These are phyloP conservation scores for Trypoxylon attenuatum DNA, from an alignment of 2,888 invertebrate genomes.

Conservation along the genomic window DNA sequence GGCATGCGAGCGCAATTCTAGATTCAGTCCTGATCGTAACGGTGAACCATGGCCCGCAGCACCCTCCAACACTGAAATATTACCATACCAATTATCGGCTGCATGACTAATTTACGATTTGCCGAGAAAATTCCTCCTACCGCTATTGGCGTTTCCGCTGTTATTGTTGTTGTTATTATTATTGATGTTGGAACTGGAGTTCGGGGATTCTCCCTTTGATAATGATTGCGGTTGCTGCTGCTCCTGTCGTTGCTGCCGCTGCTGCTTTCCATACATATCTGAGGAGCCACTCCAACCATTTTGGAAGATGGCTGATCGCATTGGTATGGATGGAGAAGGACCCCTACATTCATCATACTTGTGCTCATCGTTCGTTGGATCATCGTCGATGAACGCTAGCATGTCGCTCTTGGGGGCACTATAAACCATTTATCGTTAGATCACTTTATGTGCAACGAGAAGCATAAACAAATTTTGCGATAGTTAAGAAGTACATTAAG, in stretches of 20 bases:
- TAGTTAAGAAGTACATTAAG: no score
- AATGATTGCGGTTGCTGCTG: slow-evolving; percentile 31
- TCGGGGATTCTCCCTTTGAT: slow-evolving; percentile 34
- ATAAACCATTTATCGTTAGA: slow-evolving; percentile 6
- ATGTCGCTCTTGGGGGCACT: slow-evolving; percentile 81
- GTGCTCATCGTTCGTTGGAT: slow-evolving; percentile 77
- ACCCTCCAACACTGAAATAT: slow-evolving; percentile 62
- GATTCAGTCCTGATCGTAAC: slow-evolving; percentile 76
- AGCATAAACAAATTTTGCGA: no score
- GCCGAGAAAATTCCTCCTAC: slow-evolving; percentile 37
- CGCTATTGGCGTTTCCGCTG: slow-evolving; percentile 69
- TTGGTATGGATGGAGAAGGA: slow-evolving; percentile 60
- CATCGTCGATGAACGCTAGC: slow-evolving; percentile 87
- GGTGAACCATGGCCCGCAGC: slow-evolving; percentile 83
- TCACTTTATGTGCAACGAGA: no score
- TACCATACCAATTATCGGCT: not conserved
- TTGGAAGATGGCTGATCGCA: slow-evolving; percentile 75
- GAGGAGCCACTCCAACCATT: slow-evolving; percentile 79
- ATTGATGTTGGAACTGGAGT: slow-evolving; percentile 56
- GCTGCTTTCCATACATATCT: slow-evolving; percentile 33
- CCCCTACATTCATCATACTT: slow-evolving; percentile 76
- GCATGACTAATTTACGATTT: no score
- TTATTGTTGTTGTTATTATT: slow-evolving; percentile 73
- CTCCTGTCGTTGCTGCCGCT: slow-evolving; percentile 1
- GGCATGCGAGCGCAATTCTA: slow-evolving; percentile 71